Evolutionary conservation across 1,140 invertebrate species (phyloP).

Genomic region (Aphelinus atriplicis): DNA sequence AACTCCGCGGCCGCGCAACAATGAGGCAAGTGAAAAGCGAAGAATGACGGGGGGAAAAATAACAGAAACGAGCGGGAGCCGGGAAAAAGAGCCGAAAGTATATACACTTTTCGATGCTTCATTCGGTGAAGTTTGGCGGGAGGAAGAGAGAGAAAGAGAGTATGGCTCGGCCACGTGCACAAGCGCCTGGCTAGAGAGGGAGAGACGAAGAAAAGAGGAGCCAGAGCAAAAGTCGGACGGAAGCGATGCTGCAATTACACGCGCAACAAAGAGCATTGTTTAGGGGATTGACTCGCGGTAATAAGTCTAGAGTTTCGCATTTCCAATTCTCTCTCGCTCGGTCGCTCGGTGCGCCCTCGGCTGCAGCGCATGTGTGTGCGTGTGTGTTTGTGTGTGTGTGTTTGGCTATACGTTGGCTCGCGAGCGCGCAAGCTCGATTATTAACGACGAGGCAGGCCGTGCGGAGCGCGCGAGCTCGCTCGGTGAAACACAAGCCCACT

Average conservation of each 20-base stretch:
- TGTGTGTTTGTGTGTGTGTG: too few relatives aligned
- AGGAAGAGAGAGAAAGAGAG: slow-evolving; percentile 12
- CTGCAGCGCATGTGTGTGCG: too few relatives aligned
- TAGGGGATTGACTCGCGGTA: not conserved
- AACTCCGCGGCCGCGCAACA: not conserved
- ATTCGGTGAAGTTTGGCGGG: too few relatives aligned
- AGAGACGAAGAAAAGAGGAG: not conserved
- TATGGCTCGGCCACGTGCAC: not conserved
- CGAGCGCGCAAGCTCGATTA: too few relatives aligned
- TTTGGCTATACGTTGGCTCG: too few relatives aligned
- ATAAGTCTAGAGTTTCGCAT: too few relatives aligned
- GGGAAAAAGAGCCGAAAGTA: not conserved
- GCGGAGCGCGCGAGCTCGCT: too few relatives aligned
- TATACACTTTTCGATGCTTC: too few relatives aligned
- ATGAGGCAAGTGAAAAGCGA: not conserved
- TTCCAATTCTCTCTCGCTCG: too few relatives aligned
- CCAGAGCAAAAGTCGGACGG: slow-evolving; percentile 14
- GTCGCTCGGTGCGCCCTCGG: too few relatives aligned
- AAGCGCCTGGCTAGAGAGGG: not conserved
- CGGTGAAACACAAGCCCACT: too few relatives aligned
- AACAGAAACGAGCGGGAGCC: slow-evolving; percentile 24
- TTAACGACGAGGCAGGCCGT: too few relatives aligned
- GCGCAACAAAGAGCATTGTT: slow-evolving; percentile 33
- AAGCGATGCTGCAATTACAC: slow-evolving; percentile 21
- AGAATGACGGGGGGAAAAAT: not conserved